Base-by-base conservation (phyloP, 2,797 vertebrate genomes). In the Fringilla coelebs region DNA sequence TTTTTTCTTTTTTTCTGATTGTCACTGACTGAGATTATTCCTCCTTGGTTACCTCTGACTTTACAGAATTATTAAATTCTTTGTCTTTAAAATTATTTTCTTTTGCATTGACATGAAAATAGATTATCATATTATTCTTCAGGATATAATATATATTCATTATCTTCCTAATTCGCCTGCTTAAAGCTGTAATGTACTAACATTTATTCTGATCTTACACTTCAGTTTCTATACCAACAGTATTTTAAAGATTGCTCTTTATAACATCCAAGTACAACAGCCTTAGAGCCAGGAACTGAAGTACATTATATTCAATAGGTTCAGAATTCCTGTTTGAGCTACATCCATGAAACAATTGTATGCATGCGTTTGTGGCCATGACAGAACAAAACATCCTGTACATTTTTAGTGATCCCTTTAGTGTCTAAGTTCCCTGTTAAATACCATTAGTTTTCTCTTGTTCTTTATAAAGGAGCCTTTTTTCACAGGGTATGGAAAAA, bases 371-470 rank as follows among this genome's bases (percentile, higher is more conserved):
- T 89, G 74, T 90, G 72, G 67, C 57, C 66, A 49, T 10, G 36
- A 89, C 14, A 87, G 84, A 90, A 29, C 81, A 89, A 95, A 77
- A 82, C 24, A 46, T 55, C 34, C 90, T 85, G 43, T 84, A 89
- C 88, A 91, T 49, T 38, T 88, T 92, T 63, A 90, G 88, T 88
- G 72, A 71, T 38, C 85, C 67, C 83, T 95, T 95, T n/a, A 78
- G 72, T 51, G 29, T 52, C 79, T 36, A 72, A 72, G 38, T 81
- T 92, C 74, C 70, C 43, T 62, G 21, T 60, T 91, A 85, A 97
- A 94, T 57, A 48, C 20, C n/a, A 34, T 22, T 52, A 52, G n/a
- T 28, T 88, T 88, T 94, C 74, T 82, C 62, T 94, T 85, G 79
- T 60, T 93, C 43, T 93, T 91, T 92, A 75, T 75, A 67, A 80